phyloP scores from a whole-genome alignment of 2,797 vertebrate genomes.

The Oreochromis grahami region DNA sequence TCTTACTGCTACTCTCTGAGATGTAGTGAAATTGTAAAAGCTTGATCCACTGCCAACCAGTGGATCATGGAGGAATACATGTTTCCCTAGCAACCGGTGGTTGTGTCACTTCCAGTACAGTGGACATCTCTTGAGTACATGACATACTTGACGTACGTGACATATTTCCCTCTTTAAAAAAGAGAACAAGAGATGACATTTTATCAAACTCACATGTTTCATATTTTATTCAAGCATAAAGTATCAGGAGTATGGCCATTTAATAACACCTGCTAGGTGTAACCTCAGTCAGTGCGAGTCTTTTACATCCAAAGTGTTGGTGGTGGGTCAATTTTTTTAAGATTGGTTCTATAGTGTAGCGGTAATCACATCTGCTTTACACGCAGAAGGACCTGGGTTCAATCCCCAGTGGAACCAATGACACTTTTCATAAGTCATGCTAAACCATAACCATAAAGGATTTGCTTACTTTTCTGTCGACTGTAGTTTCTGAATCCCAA shows the following conservation, averaged over 20 bases:
- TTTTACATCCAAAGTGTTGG: background rate
- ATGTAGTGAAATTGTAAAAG: background rate
- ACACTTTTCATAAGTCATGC: background rate
- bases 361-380: background rate
- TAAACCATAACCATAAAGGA: background rate
- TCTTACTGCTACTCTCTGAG: no score
- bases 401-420: background rate
- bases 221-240: background rate
- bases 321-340: rapidly evolving
- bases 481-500: background rate
- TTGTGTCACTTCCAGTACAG: background rate
- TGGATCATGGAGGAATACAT: no score
- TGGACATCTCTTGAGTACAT: background rate
- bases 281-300: background rate
- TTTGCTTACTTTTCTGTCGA: background rate
- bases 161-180: background rate
- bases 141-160: background rate
- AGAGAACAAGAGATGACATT: background rate
- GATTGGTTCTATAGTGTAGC: background rate
- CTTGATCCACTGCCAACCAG: background rate
- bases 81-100: background rate
- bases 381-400: background rate
- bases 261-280: background rate
- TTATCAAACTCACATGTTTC: background rate
- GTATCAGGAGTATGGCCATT: background rate